Percentiles rank a stretch among this genome's conserved stretches.
Conservation (phyloP, 2,113 vertebrate genomes). For the Dicentrarchus labrax region DNA sequence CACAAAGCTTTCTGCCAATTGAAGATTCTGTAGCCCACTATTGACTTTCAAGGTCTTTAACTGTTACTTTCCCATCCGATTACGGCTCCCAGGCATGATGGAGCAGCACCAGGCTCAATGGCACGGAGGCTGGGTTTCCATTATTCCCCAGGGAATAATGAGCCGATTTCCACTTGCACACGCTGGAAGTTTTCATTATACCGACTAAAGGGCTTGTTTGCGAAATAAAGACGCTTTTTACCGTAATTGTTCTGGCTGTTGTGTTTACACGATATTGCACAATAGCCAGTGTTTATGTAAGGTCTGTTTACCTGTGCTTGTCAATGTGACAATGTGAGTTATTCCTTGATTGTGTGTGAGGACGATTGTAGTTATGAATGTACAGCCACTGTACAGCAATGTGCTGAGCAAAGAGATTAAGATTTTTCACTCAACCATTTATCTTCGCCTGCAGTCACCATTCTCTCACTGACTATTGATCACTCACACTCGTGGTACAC, state of each 20-base stretch:
- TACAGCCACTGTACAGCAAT: slow-evolving; percentile 40
- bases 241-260: slow-evolving; percentile 69
- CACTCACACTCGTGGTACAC: slow-evolving; percentile 1
- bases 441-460: slow-evolving; percentile 59
- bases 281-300: slow-evolving; percentile 44
- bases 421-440: slow-evolving; percentile 70
- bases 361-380: slow-evolving; percentile 56
- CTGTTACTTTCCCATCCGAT: slow-evolving; percentile 53
- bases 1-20: background rate
- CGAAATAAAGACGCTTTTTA: slow-evolving; percentile 54
- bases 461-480: slow-evolving; percentile 71
- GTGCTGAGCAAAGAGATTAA: slow-evolving; percentile 71
- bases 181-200: slow-evolving; percentile 74
- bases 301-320: slow-evolving; percentile 55
- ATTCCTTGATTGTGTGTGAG: slow-evolving; percentile 12
- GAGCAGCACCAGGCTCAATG: slow-evolving; percentile 44
- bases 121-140: slow-evolving; percentile 60
- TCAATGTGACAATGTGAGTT: slow-evolving; percentile 11
- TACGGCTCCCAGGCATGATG: slow-evolving; percentile 46
- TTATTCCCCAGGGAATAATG: slow-evolving; percentile 68
- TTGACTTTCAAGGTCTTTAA: slow-evolving; percentile 57
- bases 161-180: slow-evolving; percentile 63
- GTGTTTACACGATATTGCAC: slow-evolving; percentile 49
- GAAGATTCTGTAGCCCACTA: slow-evolving; percentile 5
- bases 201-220: slow-evolving; percentile 66